Conservation (phyloP, 2,888 invertebrate species). For the Aphelenchoides bicaudatus region DNA sequence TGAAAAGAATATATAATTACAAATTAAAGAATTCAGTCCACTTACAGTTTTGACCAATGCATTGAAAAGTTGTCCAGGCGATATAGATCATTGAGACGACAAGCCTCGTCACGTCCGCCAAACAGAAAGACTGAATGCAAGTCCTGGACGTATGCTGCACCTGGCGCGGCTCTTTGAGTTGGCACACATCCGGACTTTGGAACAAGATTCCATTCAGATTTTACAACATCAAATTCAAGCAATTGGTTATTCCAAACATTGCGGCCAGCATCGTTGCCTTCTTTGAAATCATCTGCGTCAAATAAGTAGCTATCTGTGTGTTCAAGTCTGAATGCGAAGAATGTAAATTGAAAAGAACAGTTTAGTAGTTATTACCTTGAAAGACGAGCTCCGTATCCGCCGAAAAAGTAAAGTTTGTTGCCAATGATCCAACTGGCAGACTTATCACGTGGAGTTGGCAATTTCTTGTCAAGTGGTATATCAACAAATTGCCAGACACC, state of each 20-base stretch:
- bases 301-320: conserved; percentile 20
- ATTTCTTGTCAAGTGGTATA: conserved; percentile 7
- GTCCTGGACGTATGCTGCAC: conserved; percentile 21
- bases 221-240: conserved; percentile 23
- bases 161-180: conserved; percentile 29
- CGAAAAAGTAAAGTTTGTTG: conserved; percentile 35
- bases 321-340: conserved; percentile 24
- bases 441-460: conserved; percentile 34
- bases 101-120: conserved; percentile 26
- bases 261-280: conserved; percentile 26
- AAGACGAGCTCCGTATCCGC: conserved; percentile 30
- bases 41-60: conserved; percentile 31
- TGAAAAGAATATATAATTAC: conserved; percentile 15
- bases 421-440: conserved; percentile 25
- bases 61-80: conserved; percentile 21
- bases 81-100: conserved; percentile 30
- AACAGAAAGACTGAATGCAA: conserved; percentile 24
- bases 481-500: conserved; percentile 19
- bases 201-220: conserved; percentile 18
- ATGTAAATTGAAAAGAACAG: too few species aligned
- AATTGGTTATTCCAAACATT: conserved; percentile 33
- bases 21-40: conserved; percentile 17
- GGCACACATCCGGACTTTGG: conserved; percentile 24
- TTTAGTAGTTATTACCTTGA: too few species aligned
- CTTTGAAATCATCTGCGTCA: conserved; percentile 22